A percentile compares a stretch with the other conserved stretches of the same genome.
Evolutionary conservation across 1,140 invertebrate species (phyloP).

Genomic region (Acarapis woodi): DNA sequence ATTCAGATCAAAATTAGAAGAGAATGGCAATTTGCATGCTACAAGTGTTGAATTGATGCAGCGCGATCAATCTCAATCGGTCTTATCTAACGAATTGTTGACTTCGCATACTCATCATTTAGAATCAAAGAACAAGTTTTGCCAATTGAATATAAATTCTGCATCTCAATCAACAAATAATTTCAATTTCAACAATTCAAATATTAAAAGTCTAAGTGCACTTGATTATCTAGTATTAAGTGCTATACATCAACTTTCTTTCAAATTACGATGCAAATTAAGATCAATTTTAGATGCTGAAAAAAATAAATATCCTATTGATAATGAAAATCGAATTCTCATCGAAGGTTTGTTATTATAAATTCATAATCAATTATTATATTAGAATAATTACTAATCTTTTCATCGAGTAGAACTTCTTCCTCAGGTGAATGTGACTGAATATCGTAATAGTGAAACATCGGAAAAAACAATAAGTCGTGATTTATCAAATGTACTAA

Average conservation of each 20-base stretch:
- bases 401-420: no score
- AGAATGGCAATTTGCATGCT: no score
- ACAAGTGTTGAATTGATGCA: no score
- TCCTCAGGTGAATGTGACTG: slow-evolving; percentile 13
- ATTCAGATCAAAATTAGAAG: no score
- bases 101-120: no score
- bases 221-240: slow-evolving; percentile 27
- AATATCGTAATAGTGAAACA: neutral
- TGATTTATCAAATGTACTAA: slow-evolving; percentile 26
- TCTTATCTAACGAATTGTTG: no score
- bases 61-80: no score
- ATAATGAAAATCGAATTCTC: slow-evolving; percentile 16
- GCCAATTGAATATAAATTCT: no score
- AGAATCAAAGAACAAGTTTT: no score
- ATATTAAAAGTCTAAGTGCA: neutral
- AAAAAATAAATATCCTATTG: slow-evolving; percentile 14
- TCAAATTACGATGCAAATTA: slow-evolving; percentile 23
- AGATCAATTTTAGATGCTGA: slow-evolving; percentile 15
- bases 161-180: neutral
- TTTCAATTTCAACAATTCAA: neutral
- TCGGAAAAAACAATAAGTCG: slow-evolving; percentile 15
- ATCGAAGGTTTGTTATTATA: no score
- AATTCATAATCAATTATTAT: no score
- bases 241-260: slow-evolving; percentile 26
- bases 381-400: no score